Base-by-base conservation (phyloP, 1,140 invertebrate genomes). In the Doryteuthis pealeii region DNA sequence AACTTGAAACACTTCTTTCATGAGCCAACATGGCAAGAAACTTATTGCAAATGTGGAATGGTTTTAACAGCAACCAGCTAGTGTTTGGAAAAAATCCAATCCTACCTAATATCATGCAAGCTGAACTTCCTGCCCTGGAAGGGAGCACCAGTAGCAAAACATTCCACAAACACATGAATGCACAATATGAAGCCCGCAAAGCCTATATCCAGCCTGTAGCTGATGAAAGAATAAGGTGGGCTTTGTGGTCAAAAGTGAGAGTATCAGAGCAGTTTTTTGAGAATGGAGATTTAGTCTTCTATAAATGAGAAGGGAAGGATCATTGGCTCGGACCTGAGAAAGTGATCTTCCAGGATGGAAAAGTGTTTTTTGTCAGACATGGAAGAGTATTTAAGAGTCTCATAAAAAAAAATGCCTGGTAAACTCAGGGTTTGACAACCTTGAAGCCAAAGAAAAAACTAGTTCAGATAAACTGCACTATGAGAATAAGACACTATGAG, bases 11-110 rank as follows among this genome's bases (percentile, higher is more conserved):
- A 40, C 54, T 79, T 0, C 49, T 79, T n/a, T 28, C 65, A 26
- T 79, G 78, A 76, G 78, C 76, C 35, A 79, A 78, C 67, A 78
- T 78, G 75, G 77, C 77, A 33, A 70, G 49, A 30, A 78, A 78
- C 69, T 76, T 71, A n/a, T 32, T 77, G 22, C 75, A 80, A 74
- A 80, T 80, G 77, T 75, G 49, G 66, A 76, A 78, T 77, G 79
- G 79, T 45, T 80, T 75, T 58, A 77, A 77, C 72, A 80, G 79
- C 45, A 69, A 78, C 45, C 79, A 80, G 30, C 49, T 77, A 35
- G 77, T 80, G 12, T 78, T 78, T 73, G 76, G 78, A 30, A 66
- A 76, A 58, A 79, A 73, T 68, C 75, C 73, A 69, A 71, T 70
- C 31, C 62, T 76, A n/a, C 75, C 69, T 43, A 73, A 72, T 43